Evolutionary conservation across 2,888 invertebrate genomes (phyloP), one percentile per base, ranked within the genome.

Genomic region (Zelleria hepariella): DNA sequence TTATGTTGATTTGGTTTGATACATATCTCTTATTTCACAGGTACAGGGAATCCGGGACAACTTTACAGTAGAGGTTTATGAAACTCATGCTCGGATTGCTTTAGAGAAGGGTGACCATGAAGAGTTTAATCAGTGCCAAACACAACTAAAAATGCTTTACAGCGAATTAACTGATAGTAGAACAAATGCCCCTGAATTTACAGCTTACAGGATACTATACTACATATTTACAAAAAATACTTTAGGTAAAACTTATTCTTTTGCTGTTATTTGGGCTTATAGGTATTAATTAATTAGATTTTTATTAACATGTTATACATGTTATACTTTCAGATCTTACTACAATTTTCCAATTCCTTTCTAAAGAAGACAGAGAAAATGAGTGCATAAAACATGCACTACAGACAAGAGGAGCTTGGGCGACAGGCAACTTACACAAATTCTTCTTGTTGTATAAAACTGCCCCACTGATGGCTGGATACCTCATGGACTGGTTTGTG

Each of bases 71-170:
- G 92, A 95, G 75, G 99, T 99, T 10, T 99, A 99, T 87, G 99
- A 99, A 90, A 98, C 98, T 3, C 99, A 99, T 89, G 99, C 98
- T 4, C 91, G 98, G 59, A 97, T 99, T 73, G 98, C 99, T 57
- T 91, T 99, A 79, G 99, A 99, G 82, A 98, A 96, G 86, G 97
- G 97, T 58, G 99, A 99, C 78, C 98, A 98, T 79, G 98, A 98
- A 77, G 99, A 99, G 80, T 99, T 99, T 78, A 99, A 99, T 90
- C 99, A 99, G 82, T 99, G 99, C 78, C 99, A 99, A 87, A 98
- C 98, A 15, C 99, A 99, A 86, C 90, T 99, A 59, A 96, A 96
- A 90, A 95, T 96, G 92, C 91, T 99, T 32, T 99, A 99, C 80
- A 86, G 92, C 64, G 96, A 96, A 80, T 84, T 95, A 62, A 94